These are phyloP conservation scores for Ageneiosus marmoratus DNA, from an alignment of 2,113 vertebrate genomes.

Conservation along the genomic window DNA sequence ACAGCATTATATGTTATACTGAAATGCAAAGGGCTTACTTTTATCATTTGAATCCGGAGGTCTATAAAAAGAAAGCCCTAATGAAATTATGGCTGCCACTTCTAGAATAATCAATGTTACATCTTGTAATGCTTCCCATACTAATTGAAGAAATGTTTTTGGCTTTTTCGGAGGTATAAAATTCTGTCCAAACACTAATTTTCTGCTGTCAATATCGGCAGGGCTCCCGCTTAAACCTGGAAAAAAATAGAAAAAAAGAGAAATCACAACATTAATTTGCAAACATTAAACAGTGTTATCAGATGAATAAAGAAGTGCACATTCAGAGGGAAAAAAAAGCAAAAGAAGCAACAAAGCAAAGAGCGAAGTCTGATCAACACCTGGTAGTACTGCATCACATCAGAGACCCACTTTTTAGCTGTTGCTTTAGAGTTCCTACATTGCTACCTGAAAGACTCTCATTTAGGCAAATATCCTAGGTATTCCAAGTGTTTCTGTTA, in stretches of 20 bases:
- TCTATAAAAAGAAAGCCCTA: slow-evolving; percentile 99
- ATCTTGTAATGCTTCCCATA: slow-evolving; percentile 99
- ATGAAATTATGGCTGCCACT: slow-evolving; percentile 98
- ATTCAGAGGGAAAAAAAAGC: neutral
- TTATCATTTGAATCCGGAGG: slow-evolving; percentile 88
- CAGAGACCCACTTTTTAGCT: neutral
- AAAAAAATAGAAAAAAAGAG: slow-evolving; percentile 27
- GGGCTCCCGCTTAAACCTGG: slow-evolving; percentile 94
- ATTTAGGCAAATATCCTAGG: neutral
- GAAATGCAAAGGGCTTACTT: slow-evolving; percentile 74
- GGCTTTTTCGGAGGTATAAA: slow-evolving; percentile 99
- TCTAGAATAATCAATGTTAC: slow-evolving; percentile 99
- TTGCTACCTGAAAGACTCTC: neutral
- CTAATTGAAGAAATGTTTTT: slow-evolving; percentile 99
- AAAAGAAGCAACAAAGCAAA: neutral
- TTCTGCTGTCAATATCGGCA: slow-evolving; percentile 93
- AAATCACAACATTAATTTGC: neutral
- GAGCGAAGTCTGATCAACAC: neutral
- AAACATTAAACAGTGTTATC: neutral
- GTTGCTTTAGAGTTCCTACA: neutral
- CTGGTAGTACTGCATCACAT: neutral
- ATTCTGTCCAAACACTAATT: slow-evolving; percentile 92
- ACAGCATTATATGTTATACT: neutral
- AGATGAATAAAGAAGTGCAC: neutral
- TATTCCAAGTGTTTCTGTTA: neutral